These are phyloP conservation scores for Phalacrocorax aristotelis DNA, from an alignment of 2,113 vertebrate species.

Conservation along the genomic window DNA sequence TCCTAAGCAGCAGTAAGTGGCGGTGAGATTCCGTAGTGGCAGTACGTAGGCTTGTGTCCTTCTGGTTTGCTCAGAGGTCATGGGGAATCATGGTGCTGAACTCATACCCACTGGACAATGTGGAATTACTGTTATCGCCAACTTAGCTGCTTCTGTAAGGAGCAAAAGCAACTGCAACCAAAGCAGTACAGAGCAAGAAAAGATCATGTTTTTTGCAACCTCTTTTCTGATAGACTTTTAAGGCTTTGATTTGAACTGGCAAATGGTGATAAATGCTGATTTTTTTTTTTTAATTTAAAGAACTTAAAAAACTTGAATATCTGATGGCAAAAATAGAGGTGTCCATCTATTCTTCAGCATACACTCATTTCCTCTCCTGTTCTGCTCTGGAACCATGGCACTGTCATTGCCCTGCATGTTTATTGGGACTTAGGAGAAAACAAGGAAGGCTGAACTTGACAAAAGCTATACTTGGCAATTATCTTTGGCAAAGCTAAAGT, in stretches of 20 bases:
- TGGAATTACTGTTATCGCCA: background rate
- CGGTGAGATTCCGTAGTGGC: background rate
- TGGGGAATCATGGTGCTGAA: background rate
- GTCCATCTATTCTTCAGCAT: background rate
- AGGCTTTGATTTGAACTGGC: background rate
- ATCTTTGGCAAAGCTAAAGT: background rate
- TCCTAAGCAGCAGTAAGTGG: background rate
- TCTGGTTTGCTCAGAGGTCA: background rate
- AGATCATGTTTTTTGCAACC: background rate
- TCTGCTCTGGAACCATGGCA: background rate
- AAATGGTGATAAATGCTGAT: background rate
- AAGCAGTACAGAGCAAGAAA: background rate
- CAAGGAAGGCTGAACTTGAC: background rate
- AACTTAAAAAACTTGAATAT: background rate
- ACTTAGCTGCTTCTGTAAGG: background rate
- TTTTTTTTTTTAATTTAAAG: background rate
- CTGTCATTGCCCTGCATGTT: background rate
- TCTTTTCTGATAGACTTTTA: background rate
- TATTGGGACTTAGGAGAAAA: background rate
- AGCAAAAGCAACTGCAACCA: background rate
- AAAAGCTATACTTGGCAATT: background rate
- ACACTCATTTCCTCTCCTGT: background rate
- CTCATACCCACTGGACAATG: background rate
- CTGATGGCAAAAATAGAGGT: background rate
- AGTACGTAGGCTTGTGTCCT: background rate